A percentile compares a stretch with the other conserved stretches of the same genome.
Conservation (phyloP, 2,113 vertebrate species). For the Acrocephalus kingi region DNA sequence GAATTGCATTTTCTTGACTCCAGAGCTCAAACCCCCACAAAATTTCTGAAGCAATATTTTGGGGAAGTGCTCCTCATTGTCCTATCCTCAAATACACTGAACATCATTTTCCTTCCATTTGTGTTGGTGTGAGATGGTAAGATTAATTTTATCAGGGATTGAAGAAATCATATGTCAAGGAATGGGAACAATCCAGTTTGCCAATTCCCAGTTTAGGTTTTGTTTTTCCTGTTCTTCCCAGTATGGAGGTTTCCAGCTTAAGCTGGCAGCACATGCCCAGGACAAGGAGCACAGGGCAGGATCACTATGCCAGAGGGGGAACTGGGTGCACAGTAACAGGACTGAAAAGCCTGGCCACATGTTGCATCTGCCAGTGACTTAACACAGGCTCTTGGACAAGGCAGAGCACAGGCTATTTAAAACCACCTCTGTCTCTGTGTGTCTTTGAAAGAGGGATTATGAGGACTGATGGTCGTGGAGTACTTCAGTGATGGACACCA, state of each 20-base stretch:
- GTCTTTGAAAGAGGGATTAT: constrained; percentile 21
- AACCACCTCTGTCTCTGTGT: background rate
- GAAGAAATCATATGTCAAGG: background rate
- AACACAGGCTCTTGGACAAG: background rate
- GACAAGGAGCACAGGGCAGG: background rate
- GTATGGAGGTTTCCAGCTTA: background rate
- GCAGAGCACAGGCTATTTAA: constrained; percentile 42
- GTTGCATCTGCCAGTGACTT: background rate
- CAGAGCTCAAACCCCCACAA: background rate
- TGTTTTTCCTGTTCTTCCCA: background rate
- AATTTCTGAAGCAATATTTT: background rate
- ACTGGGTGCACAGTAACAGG: background rate
- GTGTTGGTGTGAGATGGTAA: background rate
- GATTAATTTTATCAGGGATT: background rate
- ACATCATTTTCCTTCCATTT: background rate
- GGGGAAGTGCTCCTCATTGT: background rate
- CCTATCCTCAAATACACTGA: background rate
- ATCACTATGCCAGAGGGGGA: background rate
- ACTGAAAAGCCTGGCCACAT: background rate
- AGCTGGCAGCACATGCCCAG: background rate
- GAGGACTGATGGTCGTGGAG: background rate
- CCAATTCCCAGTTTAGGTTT: background rate
- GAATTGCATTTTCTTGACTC: background rate
- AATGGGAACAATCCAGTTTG: background rate
- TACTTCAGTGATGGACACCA: background rate